phyloP scores from a whole-genome alignment of 2,797 vertebrate genomes.

The Kryptopterus vitreolus region DNA sequence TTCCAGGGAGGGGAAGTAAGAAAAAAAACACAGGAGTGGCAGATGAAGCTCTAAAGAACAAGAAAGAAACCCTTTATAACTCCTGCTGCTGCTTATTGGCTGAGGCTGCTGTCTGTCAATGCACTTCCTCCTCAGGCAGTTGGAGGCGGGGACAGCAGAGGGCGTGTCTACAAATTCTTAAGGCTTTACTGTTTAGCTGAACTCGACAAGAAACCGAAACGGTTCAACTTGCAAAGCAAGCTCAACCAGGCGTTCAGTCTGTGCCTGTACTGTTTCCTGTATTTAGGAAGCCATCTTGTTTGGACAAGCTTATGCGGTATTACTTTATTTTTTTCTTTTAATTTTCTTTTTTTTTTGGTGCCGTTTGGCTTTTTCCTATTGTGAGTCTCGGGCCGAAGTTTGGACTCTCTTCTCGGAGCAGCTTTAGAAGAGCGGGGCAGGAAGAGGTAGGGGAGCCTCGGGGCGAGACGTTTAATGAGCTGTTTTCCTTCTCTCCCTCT shows the following conservation, averaged over 20 bases:
- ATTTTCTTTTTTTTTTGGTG: conserved; percentile 52
- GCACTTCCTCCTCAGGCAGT: conserved; percentile 78
- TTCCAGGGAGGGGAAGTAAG: conserved; percentile 33
- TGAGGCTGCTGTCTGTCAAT: conserved; percentile 65
- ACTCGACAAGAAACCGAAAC: conserved; percentile 78
- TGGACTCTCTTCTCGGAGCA: conserved; percentile 71
- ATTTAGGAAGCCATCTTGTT: conserved; percentile 80
- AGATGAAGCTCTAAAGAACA: not conserved
- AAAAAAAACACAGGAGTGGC: conserved; percentile 1
- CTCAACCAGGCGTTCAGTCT: conserved; percentile 63
- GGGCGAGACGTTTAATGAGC: conserved; percentile 19
- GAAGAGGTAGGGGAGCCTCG: conserved; percentile 43
- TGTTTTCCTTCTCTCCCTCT: conserved; percentile 25
- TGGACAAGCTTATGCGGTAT: conserved; percentile 61
- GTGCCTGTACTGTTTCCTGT: conserved; percentile 73
- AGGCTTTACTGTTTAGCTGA: conserved; percentile 44
- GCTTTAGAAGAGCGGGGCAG: conserved; percentile 47
- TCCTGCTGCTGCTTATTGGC: conserved; percentile 68
- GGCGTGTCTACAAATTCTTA: conserved; percentile 64
- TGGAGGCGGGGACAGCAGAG: conserved; percentile 64
- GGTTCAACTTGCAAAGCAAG: conserved; percentile 71
- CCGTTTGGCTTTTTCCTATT: conserved; percentile 32
- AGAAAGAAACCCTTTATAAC: conserved; percentile 1
- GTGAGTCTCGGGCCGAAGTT: conserved; percentile 58
- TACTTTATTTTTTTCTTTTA: conserved; percentile 53